A percentile compares a stretch with the other conserved stretches of the same genome.
These are phyloP conservation scores for Tylochromis polylepis DNA, from an alignment of 2,113 vertebrate species.

Conservation along the genomic window DNA sequence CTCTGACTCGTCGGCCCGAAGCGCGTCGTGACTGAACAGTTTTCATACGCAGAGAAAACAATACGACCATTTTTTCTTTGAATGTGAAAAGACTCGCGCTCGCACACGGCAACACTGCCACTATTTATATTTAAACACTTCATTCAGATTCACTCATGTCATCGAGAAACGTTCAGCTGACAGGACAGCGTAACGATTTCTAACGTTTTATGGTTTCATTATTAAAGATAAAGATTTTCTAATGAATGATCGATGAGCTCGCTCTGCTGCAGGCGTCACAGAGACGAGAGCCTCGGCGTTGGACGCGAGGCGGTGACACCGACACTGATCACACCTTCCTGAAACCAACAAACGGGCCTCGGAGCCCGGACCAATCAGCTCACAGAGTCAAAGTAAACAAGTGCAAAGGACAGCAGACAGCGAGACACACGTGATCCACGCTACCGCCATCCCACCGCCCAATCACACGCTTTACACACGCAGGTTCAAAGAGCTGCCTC, in stretches of 20 bases:
- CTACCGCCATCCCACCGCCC: not conserved
- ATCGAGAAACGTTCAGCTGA: not conserved
- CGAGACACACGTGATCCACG: not conserved
- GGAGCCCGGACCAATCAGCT: not conserved
- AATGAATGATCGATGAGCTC: not conserved
- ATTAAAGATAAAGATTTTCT: not conserved
- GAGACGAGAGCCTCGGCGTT: not conserved
- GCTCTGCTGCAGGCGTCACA: not conserved
- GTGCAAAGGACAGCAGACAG: not conserved
- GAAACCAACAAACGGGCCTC: not conserved
- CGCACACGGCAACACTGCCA: not conserved
- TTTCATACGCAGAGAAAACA: not conserved
- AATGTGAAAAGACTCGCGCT: not conserved
- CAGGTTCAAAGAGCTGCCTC: not conserved
- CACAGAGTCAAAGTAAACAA: not conserved
- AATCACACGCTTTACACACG: not conserved
- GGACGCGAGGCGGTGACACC: not conserved
- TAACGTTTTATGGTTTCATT: not conserved
- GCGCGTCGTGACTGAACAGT: not conserved
- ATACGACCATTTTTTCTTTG: not conserved
- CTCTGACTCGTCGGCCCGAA: accelerated
- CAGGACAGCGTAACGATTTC: not conserved
- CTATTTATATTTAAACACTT: not conserved
- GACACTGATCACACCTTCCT: not conserved
- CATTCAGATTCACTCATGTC: not conserved